A percentile compares a stretch with the other conserved stretches of the same genome.
These are phyloP conservation scores for Bujurquina vittata DNA, from an alignment of 2,113 vertebrate genomes.

Conservation along the genomic window DNA sequence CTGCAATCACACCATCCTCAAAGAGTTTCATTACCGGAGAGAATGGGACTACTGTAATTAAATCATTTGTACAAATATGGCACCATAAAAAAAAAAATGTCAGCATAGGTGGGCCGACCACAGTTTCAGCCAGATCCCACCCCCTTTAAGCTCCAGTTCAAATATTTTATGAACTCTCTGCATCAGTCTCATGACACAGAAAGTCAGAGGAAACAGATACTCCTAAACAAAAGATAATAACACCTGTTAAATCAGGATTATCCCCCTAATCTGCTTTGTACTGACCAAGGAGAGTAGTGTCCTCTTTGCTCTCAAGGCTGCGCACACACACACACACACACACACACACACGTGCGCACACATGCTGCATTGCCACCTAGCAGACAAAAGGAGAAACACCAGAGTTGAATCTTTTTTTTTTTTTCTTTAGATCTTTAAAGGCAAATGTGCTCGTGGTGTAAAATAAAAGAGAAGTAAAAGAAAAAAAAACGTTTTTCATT, in stretches of 20 bases:
- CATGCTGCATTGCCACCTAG: conserved; percentile 68
- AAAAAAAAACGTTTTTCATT: neutral
- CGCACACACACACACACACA: neutral
- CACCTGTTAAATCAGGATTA: conserved; percentile 66
- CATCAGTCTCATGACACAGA: conserved; percentile 33
- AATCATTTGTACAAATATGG: conserved; percentile 37
- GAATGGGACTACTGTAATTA: conserved; percentile 42
- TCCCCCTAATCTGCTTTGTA: conserved; percentile 65
- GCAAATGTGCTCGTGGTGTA: neutral
- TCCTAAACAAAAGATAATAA: conserved; percentile 66
- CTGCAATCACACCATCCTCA: conserved; percentile 30
- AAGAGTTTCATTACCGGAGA: conserved; percentile 15
- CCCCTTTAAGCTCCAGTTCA: conserved; percentile 2
- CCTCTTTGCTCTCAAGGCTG: conserved; percentile 30
- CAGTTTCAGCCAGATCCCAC: neutral
- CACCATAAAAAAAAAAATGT: neutral
- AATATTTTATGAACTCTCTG: conserved; percentile 11
- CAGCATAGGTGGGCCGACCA: neutral
- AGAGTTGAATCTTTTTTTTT: neutral
- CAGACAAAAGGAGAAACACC: conserved; percentile 27
- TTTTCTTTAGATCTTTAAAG: neutral
- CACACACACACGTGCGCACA: neutral
- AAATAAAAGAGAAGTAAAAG: neutral
- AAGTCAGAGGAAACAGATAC: conserved; percentile 47
- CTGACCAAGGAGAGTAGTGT: conserved; percentile 43